Base-by-base conservation (phyloP, 1,140 invertebrate species). In the Drosophila yakuba region DNA sequence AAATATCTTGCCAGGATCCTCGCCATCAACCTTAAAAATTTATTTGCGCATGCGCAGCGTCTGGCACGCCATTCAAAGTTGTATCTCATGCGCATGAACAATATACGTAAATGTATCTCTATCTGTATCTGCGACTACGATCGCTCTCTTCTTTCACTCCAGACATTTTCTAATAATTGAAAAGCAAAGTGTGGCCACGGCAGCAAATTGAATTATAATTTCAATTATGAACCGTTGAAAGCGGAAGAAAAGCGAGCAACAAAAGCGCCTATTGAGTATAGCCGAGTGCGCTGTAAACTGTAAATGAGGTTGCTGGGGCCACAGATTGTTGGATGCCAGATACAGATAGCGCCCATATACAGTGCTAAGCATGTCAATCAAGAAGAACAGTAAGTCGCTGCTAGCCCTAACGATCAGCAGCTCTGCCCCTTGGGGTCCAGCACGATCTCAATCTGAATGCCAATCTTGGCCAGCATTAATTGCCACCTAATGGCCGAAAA, bases 191-290 rank as follows among this genome's bases (percentile, higher is more conserved):
- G 75, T 73, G 67, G 80, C 74, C 66, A 57, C 23, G 51, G 56
- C 76, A 15, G 55, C 67, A 86, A 86, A 86, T 86, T 86, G 83
- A 83, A 86, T 86, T 86, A 86, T 88, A 89, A 88, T 86, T 86
- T 86, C 83, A 86, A 86, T 86, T 86, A 86, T 80, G 84, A 83
- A 83, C 83, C 75, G 83, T 86, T 88, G 86, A 89, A 79, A 88
- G 83, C 83, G 83, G 83, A 86, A 86, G 83, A 86, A 89, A 86
- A 83, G 67, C 79, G 48, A 39, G 38, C 39, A 54, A 85, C 82
- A 85, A 85, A 74, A 74, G 81, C 48, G 81, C 68, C 78, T 77
- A 85, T 85, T 86, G 79, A 86, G 64, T 51, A 47, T 59, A 32
- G 32, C 32, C 62, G 20, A 52, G 15, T 54, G 25, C 69, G 32